phyloP scores from a whole-genome alignment of 2,888 invertebrate species.

The Carpatolechia fugitivella region DNA sequence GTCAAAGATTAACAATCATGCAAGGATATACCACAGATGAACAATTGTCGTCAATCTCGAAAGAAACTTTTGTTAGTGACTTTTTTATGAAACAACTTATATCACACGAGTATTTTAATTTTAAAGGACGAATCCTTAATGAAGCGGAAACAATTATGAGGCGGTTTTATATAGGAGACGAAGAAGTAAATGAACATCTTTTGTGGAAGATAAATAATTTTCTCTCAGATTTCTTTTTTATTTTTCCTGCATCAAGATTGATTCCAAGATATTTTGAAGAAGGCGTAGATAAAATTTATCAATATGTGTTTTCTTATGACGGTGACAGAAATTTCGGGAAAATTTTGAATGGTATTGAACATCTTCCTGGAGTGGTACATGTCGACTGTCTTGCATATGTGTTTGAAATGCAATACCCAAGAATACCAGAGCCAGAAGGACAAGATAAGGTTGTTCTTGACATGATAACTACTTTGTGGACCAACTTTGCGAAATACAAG shows the following conservation, averaged over 20 bases:
- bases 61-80: background rate
- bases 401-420: background rate
- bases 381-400: background rate
- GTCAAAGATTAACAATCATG: conserved; percentile 32
- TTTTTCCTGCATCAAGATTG: background rate
- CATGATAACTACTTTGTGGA: background rate
- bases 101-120: conserved; percentile 8
- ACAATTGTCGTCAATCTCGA: background rate
- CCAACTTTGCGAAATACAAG: background rate
- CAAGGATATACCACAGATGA: conserved; percentile 31
- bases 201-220: background rate
- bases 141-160: conserved; percentile 1
- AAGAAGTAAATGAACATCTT: background rate
- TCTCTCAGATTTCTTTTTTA: conserved; percentile 4
- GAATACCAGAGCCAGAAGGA: background rate
- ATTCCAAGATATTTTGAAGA: background rate
- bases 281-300: background rate
- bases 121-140: conserved; percentile 20
- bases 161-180: conserved; percentile 9
- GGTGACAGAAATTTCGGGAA: background rate
- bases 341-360: background rate
- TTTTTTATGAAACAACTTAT: background rate
- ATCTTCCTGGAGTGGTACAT: background rate
- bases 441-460: background rate
- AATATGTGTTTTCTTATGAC: background rate